A percentile compares a stretch with the other conserved stretches of the same genome.
These are phyloP conservation scores for Camponotus fellah DNA, from an alignment of 2,888 invertebrate genomes.

Conservation along the genomic window DNA sequence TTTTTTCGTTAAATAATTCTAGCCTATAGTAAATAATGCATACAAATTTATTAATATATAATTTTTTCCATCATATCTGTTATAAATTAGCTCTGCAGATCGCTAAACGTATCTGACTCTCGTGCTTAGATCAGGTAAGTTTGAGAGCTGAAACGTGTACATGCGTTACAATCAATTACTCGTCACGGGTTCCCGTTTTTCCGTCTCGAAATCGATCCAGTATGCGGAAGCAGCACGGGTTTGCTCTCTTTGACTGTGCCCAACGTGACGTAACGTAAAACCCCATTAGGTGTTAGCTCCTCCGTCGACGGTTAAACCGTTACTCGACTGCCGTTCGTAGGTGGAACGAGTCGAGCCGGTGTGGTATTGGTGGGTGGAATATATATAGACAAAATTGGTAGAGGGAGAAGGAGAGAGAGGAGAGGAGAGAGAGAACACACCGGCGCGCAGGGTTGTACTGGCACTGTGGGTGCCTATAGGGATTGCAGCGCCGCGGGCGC, in stretches of 20 bases:
- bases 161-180: conserved; percentile 51
- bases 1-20: neutral
- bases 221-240: conserved; percentile 58
- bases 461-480: conserved; percentile 72
- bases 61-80: neutral
- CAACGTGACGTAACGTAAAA: conserved; percentile 76
- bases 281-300: conserved; percentile 75
- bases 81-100: neutral
- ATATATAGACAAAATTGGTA: conserved; percentile 55
- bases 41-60: neutral
- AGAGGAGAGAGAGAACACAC: conserved; percentile 56
- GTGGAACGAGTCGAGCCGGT: conserved; percentile 67
- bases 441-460: conserved; percentile 68
- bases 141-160: conserved; percentile 6
- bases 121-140: conserved; percentile 8
- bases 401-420: conserved; percentile 31
- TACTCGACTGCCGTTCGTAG: conserved; percentile 68
- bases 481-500: conserved; percentile 80
- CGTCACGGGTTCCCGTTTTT: conserved; percentile 27
- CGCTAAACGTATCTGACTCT: conserved; percentile 3
- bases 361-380: conserved; percentile 58
- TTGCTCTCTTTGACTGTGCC: conserved; percentile 68
- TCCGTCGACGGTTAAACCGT: conserved; percentile 73
- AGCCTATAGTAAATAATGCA: neutral
- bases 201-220: conserved; percentile 49